Conservation (phyloP, 2,797 vertebrate species). For the Discoglossus pictus region DNA sequence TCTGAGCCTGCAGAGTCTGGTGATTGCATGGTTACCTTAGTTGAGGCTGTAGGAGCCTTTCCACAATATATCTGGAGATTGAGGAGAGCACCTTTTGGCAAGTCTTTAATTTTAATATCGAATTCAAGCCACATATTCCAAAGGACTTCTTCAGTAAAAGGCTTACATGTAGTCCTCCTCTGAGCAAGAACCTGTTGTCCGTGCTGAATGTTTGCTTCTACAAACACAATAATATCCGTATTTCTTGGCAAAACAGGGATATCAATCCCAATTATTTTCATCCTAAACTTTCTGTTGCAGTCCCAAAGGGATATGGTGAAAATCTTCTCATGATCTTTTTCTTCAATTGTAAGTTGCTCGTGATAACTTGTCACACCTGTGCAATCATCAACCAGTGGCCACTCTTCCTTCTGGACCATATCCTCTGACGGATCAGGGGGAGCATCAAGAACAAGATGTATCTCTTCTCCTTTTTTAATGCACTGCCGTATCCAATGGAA, state of each 20-base stretch:
- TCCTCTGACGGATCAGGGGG: conserved; percentile 83
- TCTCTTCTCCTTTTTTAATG: conserved; percentile 91
- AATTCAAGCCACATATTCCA: conserved; percentile 98
- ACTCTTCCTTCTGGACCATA: conserved; percentile 90
- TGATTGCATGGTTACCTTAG: conserved; percentile 69
- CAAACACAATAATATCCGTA: conserved; percentile 86
- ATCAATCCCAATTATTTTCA: conserved; percentile 93
- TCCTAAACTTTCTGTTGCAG: conserved; percentile 91
- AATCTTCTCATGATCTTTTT: conserved; percentile 92
- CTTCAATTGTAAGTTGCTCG: conserved; percentile 90
- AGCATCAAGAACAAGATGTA: conserved; percentile 87
- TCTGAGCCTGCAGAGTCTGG: conserved; percentile 73
- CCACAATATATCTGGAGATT: conserved; percentile 92
- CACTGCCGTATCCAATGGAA: conserved; percentile 96
- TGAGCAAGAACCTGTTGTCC: conserved; percentile 93
- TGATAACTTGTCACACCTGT: conserved; percentile 93
- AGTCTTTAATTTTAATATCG: conserved; percentile 91
- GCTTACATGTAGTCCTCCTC: conserved; percentile 85
- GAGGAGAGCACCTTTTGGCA: conserved; percentile 92
- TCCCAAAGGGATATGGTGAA: conserved; percentile 98
- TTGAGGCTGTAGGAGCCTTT: conserved; percentile 75
- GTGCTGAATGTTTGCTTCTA: conserved; percentile 94
- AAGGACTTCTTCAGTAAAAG: conserved; percentile 91
- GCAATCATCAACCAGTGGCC: conserved; percentile 95
- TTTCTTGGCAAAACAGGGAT: conserved; percentile 88